These are phyloP conservation scores for Plemyria rubiginata DNA, from an alignment of 2,888 invertebrate genomes.

Conservation along the genomic window DNA sequence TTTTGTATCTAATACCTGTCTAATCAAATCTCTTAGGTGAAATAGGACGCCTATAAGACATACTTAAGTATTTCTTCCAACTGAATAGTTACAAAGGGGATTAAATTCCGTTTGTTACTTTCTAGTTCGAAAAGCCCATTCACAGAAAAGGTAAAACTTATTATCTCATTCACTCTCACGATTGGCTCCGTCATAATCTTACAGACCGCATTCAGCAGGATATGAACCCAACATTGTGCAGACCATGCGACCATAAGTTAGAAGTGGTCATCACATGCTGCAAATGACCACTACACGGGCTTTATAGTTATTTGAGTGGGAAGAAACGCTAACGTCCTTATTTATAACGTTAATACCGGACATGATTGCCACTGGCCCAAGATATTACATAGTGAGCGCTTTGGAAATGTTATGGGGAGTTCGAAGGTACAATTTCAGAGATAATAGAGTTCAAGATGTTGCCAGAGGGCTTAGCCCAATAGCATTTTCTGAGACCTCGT, in stretches of 20 bases:
- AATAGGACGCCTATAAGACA: no score
- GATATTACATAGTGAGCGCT: constrained; percentile 9
- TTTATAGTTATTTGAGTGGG: constrained; percentile 81
- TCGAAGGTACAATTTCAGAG: neutral
- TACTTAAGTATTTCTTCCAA: no score
- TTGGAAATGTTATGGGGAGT: neutral
- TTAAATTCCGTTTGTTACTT: no score
- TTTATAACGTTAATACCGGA: constrained; percentile 81
- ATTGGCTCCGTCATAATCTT: constrained; percentile 5
- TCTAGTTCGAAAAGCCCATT: no score
- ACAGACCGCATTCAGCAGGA: constrained; percentile 2
- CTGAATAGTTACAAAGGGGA: no score
- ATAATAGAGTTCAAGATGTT: neutral
- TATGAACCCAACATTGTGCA: constrained; percentile 44
- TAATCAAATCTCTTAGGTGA: no score
- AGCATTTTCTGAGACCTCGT: neutral
- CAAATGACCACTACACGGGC: constrained; percentile 64
- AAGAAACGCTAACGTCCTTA: constrained; percentile 76
- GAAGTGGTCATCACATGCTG: constrained; percentile 58
- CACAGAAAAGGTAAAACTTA: neutral
- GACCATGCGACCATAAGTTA: constrained; percentile 37
- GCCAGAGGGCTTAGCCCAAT: neutral
- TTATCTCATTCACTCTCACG: constrained; percentile 1
- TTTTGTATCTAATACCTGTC: no score
- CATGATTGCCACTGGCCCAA: constrained; percentile 57